Conservation (phyloP, 2,113 vertebrate genomes). For the Nicator chloris region DNA sequence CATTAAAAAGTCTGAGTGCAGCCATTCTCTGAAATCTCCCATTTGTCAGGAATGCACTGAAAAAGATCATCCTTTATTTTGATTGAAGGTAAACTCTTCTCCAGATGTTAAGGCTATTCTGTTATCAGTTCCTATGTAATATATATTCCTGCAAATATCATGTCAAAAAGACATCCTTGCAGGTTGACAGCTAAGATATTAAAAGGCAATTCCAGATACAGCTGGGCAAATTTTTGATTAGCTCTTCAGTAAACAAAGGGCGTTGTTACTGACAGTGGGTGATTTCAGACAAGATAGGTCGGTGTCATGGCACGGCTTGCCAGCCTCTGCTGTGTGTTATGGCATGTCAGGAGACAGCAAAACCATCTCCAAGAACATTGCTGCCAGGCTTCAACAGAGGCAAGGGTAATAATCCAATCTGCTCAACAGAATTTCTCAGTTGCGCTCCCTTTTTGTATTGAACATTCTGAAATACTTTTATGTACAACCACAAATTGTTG, state of each 20-base stretch:
- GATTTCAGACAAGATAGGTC: background rate
- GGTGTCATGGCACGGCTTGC: background rate
- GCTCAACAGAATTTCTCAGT: background rate
- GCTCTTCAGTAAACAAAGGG: constrained; percentile 42
- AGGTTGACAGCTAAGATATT: constrained; percentile 25
- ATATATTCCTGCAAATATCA: background rate
- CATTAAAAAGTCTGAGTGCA: background rate
- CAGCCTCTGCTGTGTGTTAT: background rate
- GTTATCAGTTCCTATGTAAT: background rate
- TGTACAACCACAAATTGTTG: background rate
- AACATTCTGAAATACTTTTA: background rate
- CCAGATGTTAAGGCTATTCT: constrained; percentile 19
- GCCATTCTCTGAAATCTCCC: background rate
- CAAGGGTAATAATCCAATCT: background rate
- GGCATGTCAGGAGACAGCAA: background rate
- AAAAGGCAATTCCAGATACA: constrained; percentile 33
- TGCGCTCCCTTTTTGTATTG: background rate
- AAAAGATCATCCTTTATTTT: constrained; percentile 18
- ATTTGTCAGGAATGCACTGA: background rate
- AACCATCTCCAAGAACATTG: background rate
- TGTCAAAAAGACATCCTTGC: background rate
- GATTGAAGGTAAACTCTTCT: constrained; percentile 17
- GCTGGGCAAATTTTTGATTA: constrained; percentile 28
- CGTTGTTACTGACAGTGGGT: background rate
- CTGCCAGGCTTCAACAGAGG: background rate